Evolutionary conservation across 2,888 invertebrate genomes (phyloP).

Genomic region (Ptychoptera contaminata): DNA sequence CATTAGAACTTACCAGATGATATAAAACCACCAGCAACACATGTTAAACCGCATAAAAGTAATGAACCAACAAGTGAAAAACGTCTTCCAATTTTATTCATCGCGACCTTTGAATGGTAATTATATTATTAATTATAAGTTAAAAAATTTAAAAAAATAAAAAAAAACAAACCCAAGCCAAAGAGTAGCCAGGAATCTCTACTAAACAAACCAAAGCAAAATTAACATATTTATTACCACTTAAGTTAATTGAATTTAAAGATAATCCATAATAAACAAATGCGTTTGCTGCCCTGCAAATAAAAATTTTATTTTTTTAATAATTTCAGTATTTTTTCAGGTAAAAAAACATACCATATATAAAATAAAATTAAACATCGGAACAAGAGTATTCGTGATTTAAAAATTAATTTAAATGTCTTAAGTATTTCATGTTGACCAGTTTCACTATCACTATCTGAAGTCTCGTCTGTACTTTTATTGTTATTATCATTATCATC

Average conservation of each 20-base stretch:
- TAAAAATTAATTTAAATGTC: conserved; percentile 30
- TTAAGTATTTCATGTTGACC: conserved; percentile 24
- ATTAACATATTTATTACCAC: conserved; percentile 51
- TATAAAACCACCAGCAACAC: conserved; percentile 37
- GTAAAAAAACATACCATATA: conserved; percentile 29
- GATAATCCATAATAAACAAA: conserved; percentile 55
- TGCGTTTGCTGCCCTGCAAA: conserved; percentile 40
- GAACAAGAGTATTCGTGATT: conserved; percentile 29
- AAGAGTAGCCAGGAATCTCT: conserved; percentile 42
- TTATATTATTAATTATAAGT: no score
- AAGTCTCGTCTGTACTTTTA: no score
- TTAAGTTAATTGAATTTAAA: conserved; percentile 45
- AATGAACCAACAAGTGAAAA: conserved; percentile 35
- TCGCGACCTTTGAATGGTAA: conserved; percentile 7
- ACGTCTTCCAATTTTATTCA: conserved; percentile 36
- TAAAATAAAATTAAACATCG: conserved; percentile 33
- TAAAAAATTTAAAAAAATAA: no score
- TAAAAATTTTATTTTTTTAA: no score
- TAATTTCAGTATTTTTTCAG: not conserved
- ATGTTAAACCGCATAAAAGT: conserved; percentile 36
- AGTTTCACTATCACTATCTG: conserved; percentile 1
- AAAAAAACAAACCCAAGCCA: conserved; percentile 28
- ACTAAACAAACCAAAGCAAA: conserved; percentile 44
- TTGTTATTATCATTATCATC: no score
- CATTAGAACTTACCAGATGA: conserved; percentile 25